Evolutionary conservation across 2,888 invertebrate genomes (phyloP).

Genomic region (Oligia strigilis): DNA sequence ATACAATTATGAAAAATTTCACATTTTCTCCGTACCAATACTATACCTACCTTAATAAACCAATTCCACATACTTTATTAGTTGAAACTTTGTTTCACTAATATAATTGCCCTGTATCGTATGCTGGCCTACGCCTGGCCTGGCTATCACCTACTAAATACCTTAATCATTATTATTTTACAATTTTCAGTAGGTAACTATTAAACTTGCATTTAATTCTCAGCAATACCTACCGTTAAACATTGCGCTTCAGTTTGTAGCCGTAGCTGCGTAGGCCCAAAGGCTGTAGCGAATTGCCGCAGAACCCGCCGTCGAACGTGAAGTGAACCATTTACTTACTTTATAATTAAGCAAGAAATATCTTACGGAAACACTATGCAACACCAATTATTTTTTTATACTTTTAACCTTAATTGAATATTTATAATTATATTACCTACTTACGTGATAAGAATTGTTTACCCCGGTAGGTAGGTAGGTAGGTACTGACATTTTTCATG

Average conservation of each 20-base stretch:
- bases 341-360: not conserved
- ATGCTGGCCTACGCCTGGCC: too few relatives aligned
- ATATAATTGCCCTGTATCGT: too few relatives aligned
- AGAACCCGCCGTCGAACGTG: constrained; percentile 21
- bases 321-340: not conserved
- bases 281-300: constrained; percentile 2
- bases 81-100: not conserved
- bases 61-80: not conserved
- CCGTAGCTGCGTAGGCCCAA: constrained; percentile 33
- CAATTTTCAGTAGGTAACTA: not conserved
- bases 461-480: not conserved
- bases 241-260: not conserved
- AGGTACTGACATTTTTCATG: not conserved
- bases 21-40: not conserved
- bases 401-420: not conserved
- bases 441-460: not conserved
- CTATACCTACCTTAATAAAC: not conserved
- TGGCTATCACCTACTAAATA: not conserved
- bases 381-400: not conserved
- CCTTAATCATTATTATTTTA: not conserved
- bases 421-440: not conserved
- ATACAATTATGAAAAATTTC: too few relatives aligned
- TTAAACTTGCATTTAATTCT: not conserved
- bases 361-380: not conserved
- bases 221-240: not conserved